Base-by-base conservation (phyloP, 2,888 invertebrate species). In the Tachina lurida region DNA sequence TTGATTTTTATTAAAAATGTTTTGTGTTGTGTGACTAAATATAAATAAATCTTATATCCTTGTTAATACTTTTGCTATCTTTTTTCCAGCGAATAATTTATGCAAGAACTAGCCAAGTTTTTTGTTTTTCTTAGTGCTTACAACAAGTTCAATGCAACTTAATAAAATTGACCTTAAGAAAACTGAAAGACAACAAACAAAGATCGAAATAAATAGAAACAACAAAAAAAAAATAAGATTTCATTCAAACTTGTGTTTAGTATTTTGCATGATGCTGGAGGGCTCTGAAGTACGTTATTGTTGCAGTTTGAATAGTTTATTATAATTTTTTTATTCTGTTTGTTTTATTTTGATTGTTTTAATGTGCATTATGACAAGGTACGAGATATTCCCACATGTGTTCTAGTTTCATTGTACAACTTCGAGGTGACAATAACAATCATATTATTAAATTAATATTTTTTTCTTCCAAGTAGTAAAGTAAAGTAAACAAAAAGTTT, bases 131-230 rank as follows among this genome's bases (percentile, higher is more conserved):
- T 4, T 47, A 49, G 0, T 10, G 17, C 22, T 62, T 67, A 3
- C 88, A 89, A 89, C 90, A 91, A 91, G 91, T 91, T 90, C 90
- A 90, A 90, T 90, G 90, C 89, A 88, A 89, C 87, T 88, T 89
- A 90, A 90, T 90, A 88, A 88, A 89, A 87, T 90, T 90, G 90
- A 90, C 90, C 90, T 91, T 91, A 91, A 84, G 54, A 71, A 62
- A 73, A 43, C 15, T 43, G 67, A 75, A 71, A 71, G 12, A 70
- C n/a, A 62, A 45, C 22, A 71, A 73, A 77, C 41, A 63, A 84
- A 60, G 65, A 58, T 73, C 19, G 41, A 41, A 74, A 19, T 22
- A 41, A 52, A 71, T 49, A 56, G 17, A 58, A 39, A 73, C 58
- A 17, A 13, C 58, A 17, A 13, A 31, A 41, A 39, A 58, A 39